Evolutionary conservation across 2,888 invertebrate species (phyloP).

Genomic region (Oligia fasciuncula): DNA sequence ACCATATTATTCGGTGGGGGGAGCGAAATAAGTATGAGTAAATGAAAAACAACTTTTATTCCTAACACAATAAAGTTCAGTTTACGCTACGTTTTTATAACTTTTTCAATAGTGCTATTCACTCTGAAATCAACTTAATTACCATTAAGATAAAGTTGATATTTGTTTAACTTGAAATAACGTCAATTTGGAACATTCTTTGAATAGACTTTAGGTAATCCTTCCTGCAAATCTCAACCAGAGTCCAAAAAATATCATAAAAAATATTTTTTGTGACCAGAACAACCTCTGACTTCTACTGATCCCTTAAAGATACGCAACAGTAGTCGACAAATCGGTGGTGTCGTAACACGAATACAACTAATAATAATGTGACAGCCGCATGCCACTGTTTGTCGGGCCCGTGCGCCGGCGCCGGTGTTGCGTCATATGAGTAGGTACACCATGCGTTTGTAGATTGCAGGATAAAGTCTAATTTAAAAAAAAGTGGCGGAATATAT

Average conservation of each 20-base stretch:
- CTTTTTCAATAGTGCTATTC: too few species aligned
- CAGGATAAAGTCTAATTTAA: background rate
- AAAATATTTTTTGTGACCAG: background rate
- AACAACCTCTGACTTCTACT: background rate
- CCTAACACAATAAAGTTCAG: too few species aligned
- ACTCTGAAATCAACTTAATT: too few species aligned
- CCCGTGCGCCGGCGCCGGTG: slow-evolving; percentile 63
- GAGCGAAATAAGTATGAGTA: too few species aligned
- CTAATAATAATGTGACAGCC: slow-evolving; percentile 67
- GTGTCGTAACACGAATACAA: slow-evolving; percentile 62
- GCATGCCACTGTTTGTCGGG: slow-evolving; percentile 57
- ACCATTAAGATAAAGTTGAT: too few species aligned
- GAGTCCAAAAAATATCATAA: background rate
- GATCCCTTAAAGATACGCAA: slow-evolving; percentile 11
- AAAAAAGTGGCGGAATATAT: background rate
- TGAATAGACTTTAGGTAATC: too few species aligned
- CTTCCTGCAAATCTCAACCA: background rate
- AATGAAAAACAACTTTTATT: too few species aligned
- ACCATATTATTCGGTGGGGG: too few species aligned
- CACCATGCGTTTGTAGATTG: slow-evolving; percentile 16
- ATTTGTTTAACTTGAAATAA: too few species aligned
- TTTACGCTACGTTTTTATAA: too few species aligned
- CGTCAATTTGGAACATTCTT: too few species aligned
- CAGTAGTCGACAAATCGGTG: slow-evolving; percentile 17
- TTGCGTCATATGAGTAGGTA: slow-evolving; percentile 53